Percentiles rank a stretch among this genome's conserved stretches.
Conservation (phyloP, 2,888 invertebrate genomes). For the Synergus umbraculus region DNA sequence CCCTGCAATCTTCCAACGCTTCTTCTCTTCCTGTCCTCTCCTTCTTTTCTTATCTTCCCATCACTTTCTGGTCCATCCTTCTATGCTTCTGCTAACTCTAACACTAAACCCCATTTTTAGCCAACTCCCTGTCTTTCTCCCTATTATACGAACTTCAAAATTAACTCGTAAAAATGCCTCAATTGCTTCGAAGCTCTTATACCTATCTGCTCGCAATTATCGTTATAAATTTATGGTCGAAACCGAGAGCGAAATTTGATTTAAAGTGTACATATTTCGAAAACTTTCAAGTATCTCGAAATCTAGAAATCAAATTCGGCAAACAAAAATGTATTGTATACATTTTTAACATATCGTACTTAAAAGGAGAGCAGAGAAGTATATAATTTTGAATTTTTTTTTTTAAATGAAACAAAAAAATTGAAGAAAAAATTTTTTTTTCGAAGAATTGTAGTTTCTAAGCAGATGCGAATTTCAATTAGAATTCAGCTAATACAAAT, state of each 20-base stretch:
- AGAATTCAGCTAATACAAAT: constrained; percentile 46
- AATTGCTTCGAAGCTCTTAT: constrained; percentile 52
- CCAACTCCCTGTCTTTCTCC: constrained; percentile 43
- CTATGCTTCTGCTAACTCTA: constrained; percentile 28
- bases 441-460: not conserved
- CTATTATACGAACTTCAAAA: constrained; percentile 58
- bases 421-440: not conserved
- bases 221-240: constrained; percentile 42
- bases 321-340: no score
- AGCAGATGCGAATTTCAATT: constrained; percentile 44
- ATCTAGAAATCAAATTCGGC: no score
- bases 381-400: no score
- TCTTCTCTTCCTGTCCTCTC: constrained; percentile 34
- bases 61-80: constrained; percentile 45
- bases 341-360: no score
- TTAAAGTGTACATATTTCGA: no score
- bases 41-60: constrained; percentile 47
- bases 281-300: no score
- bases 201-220: constrained; percentile 61
- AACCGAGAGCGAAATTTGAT: no score
- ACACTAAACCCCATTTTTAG: constrained; percentile 50
- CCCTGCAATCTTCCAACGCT: constrained; percentile 46
- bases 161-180: constrained; percentile 64
- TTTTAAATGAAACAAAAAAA: no score
- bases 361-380: no score